Evolutionary conservation across 1,140 invertebrate genomes (phyloP), one percentile per base, ranked within the genome.

Genomic region (Drosophila lacertosa): DNA sequence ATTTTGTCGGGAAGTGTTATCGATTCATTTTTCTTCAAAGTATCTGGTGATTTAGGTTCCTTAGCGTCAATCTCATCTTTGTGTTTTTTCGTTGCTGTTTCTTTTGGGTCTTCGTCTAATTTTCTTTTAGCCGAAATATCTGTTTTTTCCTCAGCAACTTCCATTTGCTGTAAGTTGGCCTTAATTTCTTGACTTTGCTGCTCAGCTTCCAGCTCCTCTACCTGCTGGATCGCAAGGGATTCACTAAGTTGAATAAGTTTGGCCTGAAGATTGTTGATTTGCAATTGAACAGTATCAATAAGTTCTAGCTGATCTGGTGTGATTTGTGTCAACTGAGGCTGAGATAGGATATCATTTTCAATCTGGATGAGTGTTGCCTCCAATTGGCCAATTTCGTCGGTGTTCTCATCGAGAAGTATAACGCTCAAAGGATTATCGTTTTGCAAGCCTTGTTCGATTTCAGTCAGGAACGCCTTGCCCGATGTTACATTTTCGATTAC

Each of bases 391-490:
- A 90, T 69, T 2, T 77, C 89, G 6, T 66, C 62, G 2, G 72
- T 60, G 33, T 89, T 78, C 16, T 84, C 71, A 10, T 77, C 65
- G 0, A 90, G 42, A 11, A 90, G 63, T 11, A 64, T 71, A 1
- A 63, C 50, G 18, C 72, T 65, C 7, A 81, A 26, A 0, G 79
- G 65, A 64, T 67, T 81, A 32, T 89, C 71, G 5, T 45, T 62
- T 18, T 75, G 50, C 7, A 90, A 70, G 10, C 82, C 88, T 11
- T 84, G 57, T 18, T 84, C 73, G 3, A 90, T 60, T 60, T 84
- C 70, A 3, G 74, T 84, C 11, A 90, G 50, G 22, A 90, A 80
- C 3, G 76, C 55, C 39, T 90, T 89, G 6, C 89, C 89, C 0
- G 68, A 57, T 4, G 68, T 71, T 0, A 90, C 82, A 26, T 89